A percentile compares a stretch with the other conserved stretches of the same genome.
Conservation (phyloP, 2,888 invertebrate genomes). For the Siphlonurus alternatus region DNA sequence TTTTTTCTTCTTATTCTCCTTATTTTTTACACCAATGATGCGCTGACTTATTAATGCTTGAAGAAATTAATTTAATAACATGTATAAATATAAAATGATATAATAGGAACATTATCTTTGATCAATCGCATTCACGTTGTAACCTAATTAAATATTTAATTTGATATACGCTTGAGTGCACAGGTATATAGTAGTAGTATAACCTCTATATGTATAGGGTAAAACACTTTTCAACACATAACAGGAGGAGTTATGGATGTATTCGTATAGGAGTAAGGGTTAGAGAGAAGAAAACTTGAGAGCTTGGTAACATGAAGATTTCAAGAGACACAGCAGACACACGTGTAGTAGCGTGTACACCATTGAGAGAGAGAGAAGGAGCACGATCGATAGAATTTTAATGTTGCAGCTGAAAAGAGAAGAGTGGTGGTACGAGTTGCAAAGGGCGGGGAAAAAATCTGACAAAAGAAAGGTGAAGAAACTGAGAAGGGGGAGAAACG, state of each 20-base stretch:
- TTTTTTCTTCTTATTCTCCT: too few species aligned
- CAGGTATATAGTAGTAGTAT: neutral
- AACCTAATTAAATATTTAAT: neutral
- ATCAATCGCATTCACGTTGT: neutral
- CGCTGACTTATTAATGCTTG: too few species aligned
- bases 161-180: neutral
- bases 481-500: neutral
- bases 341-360: neutral
- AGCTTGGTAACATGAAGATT: neutral
- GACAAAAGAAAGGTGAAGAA: neutral
- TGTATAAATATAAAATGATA: too few species aligned
- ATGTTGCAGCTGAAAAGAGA: neutral
- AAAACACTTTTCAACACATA: neutral
- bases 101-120: neutral
- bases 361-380: too few species aligned
- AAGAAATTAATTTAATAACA: too few species aligned
- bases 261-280: neutral
- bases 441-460: neutral
- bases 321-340: too few species aligned
- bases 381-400: neutral
- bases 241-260: neutral
- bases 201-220: too few species aligned
- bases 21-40: too few species aligned
- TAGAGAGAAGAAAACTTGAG: too few species aligned
- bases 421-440: neutral